Percentiles rank a stretch among this genome's conserved stretches.
Evolutionary conservation across 2,113 vertebrate species (phyloP).

Genomic region (Coracopsis vasa): DNA sequence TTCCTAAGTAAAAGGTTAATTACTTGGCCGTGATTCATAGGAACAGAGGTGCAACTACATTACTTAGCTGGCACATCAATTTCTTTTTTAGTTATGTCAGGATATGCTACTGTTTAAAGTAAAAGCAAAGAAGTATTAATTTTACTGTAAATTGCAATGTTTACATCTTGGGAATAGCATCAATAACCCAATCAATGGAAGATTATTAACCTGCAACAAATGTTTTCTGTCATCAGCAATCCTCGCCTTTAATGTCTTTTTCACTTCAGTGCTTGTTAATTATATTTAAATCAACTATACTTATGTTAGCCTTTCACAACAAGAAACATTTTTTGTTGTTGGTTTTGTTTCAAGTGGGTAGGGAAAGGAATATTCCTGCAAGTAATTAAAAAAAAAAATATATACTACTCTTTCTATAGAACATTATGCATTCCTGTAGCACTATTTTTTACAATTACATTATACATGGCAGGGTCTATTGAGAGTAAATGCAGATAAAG

Average conservation of each 20-base stretch:
- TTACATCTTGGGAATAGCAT: not conserved
- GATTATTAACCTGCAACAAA: slow-evolving; percentile 9
- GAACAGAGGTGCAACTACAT: slow-evolving; percentile 50
- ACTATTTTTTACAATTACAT: not conserved
- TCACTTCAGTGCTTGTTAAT: slow-evolving; percentile 38
- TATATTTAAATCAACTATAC: slow-evolving; percentile 21
- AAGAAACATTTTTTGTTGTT: not conserved
- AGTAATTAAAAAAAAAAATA: slow-evolving; percentile 25
- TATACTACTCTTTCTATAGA: not conserved
- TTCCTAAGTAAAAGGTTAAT: slow-evolving; percentile 71
- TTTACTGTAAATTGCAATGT: not conserved
- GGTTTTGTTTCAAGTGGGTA: not conserved
- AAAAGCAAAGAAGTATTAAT: slow-evolving; percentile 27
- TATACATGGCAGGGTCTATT: not conserved
- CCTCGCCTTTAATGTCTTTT: not conserved
- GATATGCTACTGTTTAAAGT: not conserved
- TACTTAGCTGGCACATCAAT: slow-evolving; percentile 3
- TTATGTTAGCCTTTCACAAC: slow-evolving; percentile 1
- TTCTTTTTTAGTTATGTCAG: slow-evolving; percentile 14
- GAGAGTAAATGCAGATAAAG: not conserved
- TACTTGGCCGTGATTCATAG: slow-evolving; percentile 55
- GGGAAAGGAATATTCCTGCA: not conserved
- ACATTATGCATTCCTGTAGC: not conserved
- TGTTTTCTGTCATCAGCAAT: not conserved
- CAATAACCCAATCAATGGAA: not conserved